A percentile compares a stretch with the other conserved stretches of the same genome.
Evolutionary conservation across 2,113 vertebrate genomes (phyloP).

Genomic region (Gopherus flavomarginatus): DNA sequence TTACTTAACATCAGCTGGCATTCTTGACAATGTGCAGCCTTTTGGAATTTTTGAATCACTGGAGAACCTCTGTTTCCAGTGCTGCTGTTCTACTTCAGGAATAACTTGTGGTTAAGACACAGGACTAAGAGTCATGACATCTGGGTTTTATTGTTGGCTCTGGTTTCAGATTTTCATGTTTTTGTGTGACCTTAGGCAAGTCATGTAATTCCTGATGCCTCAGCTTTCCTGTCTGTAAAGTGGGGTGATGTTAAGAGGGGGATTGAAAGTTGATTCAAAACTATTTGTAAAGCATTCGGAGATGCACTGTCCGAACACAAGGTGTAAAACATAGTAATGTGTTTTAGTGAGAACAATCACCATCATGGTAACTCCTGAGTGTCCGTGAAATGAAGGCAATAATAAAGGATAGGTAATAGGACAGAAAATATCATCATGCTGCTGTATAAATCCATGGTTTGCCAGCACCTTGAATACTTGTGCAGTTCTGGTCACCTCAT

Average conservation of each 20-base stretch:
- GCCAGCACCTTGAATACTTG: background rate
- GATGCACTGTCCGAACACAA: background rate
- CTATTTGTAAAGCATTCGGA: background rate
- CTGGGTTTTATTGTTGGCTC: constrained; percentile 49
- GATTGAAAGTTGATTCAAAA: background rate
- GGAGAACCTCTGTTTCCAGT: constrained; percentile 51
- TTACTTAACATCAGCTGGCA: constrained; percentile 48
- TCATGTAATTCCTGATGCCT: background rate
- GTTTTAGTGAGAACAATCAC: constrained; percentile 4
- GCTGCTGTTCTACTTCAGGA: constrained; percentile 63
- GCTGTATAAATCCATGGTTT: background rate
- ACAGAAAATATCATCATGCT: background rate
- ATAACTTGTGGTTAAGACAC: constrained; percentile 58
- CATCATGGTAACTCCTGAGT: background rate
- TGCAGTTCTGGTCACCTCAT: background rate
- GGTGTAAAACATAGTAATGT: constrained; percentile 11
- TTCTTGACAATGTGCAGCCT: constrained; percentile 66
- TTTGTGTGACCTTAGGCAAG: constrained; percentile 42
- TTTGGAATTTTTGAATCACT: constrained; percentile 70
- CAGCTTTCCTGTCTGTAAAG: background rate
- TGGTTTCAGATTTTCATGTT: constrained; percentile 39
- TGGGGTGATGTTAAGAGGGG: background rate
- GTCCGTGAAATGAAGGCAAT: constrained; percentile 16
- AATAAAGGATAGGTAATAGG: too few relatives aligned
- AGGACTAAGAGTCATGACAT: constrained; percentile 53